Base-by-base conservation (phyloP, 2,797 vertebrate genomes). In the Caiman crocodilus region DNA sequence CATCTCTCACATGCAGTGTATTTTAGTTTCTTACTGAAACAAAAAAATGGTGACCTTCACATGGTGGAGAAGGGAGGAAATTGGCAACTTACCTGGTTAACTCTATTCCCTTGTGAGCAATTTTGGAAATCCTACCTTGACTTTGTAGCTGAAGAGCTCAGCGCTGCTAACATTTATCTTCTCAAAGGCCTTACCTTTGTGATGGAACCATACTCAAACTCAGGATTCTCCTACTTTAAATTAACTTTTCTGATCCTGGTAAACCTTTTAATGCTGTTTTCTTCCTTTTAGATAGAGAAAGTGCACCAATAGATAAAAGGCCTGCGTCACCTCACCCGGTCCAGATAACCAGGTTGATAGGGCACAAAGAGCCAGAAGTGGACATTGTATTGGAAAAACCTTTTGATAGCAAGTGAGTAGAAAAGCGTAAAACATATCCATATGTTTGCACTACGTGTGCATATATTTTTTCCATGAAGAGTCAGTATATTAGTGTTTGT, bases 321-420 rank as follows among this genome's bases (percentile, higher is more conserved):
- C 98, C 98, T 82, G 78, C 55, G n/a, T 98, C 98, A 95, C 98
- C 99, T 92, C 98, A 97, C 94, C 99, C 98, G 67, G 97, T 99
- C 96, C 98, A 97, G 87, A 98, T 99, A 95, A 99, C 98, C 76
- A 98, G 92, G 93, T 94, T 96, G 74, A 89, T 77, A 5, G 84
- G 94, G 78, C 83, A 13, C 18, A 97, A 91, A 88, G 96, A 97
- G 21, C 82, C 95, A 23, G 92, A 96, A 7, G 97, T 85, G 28
- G 98, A 98, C 85, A 98, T 99, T 85, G 4, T 99, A 73, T 92
- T 99, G 60, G 97, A 98, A 95, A 98, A 96, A 73, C 98, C 98
- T 59, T 94, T 98, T 82, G 98, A 98, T 91, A 96, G 97, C 50
- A 98, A 97, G 99, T 99, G 96, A 98, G 99, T 96, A 20, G 14